These are phyloP conservation scores for Trachymyrmex septentrionalis DNA, from an alignment of 1,140 invertebrate genomes.

Conservation along the genomic window DNA sequence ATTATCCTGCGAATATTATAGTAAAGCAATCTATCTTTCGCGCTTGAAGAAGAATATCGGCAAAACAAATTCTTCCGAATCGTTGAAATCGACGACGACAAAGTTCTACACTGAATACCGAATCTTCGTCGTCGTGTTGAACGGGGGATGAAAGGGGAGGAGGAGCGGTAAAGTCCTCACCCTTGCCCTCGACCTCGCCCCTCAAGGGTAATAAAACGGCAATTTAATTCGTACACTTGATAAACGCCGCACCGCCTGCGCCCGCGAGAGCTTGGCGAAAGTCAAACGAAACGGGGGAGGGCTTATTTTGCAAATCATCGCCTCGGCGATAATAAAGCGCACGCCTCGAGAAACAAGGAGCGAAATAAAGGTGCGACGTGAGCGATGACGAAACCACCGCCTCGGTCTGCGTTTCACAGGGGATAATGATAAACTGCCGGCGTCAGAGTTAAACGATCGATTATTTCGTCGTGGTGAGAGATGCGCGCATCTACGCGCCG, in stretches of 20 bases:
- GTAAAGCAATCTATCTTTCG: background rate
- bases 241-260: conserved; percentile 79
- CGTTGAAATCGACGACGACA: conserved; percentile 13
- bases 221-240: conserved; percentile 87
- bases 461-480: conserved; percentile 53
- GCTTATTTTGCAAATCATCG: conserved; percentile 86
- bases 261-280: conserved; percentile 72
- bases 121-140: conserved; percentile 55
- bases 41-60: background rate
- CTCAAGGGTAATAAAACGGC: conserved; percentile 85
- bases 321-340: conserved; percentile 74
- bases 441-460: conserved; percentile 64
- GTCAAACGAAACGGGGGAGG: conserved; percentile 80
- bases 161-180: conserved; percentile 50
- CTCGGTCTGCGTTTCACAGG: conserved; percentile 33
- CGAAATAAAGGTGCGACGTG: conserved; percentile 47
- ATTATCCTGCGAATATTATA: conserved; percentile 2
- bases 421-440: conserved; percentile 51
- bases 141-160: conserved; percentile 41
- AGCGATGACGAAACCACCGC: conserved; percentile 55
- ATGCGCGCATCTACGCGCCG: conserved; percentile 35
- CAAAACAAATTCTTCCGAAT: background rate
- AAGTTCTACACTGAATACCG: conserved; percentile 62
- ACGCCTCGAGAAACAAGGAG: conserved; percentile 51
- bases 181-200: conserved; percentile 71